Conservation (phyloP, 2,113 vertebrate genomes). For the Odocoileus hemionus region DNA sequence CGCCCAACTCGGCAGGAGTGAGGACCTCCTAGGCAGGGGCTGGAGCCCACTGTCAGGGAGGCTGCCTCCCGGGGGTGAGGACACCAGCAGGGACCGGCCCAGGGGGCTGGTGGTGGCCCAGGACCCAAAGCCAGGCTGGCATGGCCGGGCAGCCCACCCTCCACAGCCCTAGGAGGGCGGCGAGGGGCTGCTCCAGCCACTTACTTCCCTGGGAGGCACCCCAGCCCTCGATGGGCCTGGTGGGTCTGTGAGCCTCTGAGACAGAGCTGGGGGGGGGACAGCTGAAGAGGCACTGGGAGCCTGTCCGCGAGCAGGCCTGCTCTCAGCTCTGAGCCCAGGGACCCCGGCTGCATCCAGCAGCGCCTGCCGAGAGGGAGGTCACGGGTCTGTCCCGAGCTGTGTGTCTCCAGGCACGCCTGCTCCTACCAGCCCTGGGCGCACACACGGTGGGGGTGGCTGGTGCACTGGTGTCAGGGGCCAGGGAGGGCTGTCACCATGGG, state of each 20-base stretch:
- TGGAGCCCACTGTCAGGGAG: fast-evolving
- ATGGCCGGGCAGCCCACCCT: fast-evolving
- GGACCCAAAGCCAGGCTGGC: background rate
- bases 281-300: background rate
- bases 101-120: background rate
- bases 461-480: fast-evolving
- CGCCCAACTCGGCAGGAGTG: background rate
- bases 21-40: background rate
- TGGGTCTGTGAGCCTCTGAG: background rate
- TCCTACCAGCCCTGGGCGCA: background rate
- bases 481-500: too few relatives aligned
- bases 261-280: background rate
- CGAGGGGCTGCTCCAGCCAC: background rate
- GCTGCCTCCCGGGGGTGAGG: background rate
- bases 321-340: background rate
- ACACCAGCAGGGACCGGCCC: background rate
- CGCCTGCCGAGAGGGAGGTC: fast-evolving
- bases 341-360: background rate
- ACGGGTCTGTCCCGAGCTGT: fast-evolving
- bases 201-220: background rate
- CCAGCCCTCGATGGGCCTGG: background rate
- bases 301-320: fast-evolving
- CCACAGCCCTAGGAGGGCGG: fast-evolving
- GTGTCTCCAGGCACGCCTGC: background rate
- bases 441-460: background rate